Base-by-base conservation (phyloP, 2,888 invertebrate species). In the Cosmopolites sordidus region DNA sequence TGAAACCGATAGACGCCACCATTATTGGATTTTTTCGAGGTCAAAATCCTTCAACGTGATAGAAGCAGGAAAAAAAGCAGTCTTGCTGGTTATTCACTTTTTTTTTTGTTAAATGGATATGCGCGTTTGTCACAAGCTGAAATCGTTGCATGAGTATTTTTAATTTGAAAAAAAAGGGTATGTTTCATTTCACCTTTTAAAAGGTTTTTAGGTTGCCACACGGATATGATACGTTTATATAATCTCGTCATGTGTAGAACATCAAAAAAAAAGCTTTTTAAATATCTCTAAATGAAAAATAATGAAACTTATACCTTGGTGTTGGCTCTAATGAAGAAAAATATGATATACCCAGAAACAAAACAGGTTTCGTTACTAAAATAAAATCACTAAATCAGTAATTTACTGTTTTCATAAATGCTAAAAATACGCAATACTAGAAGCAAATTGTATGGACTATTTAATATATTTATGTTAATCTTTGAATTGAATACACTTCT, bases 11-110 rank as follows among this genome's bases (percentile, higher is more conserved):
- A 42, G 27, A 27, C 45, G 51, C 40, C 14, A 17, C 27, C 42
- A 42, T 45, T 51, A 46, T 45, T 51, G 45, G 46, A 46, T 45
- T 51, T 51, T 51, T 45, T 51, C 46, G 27, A 37, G 33, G 16
- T 29, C 27, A 27, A 27, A 27, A 27, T 27, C 6, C 27, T 27
- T 27, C n/a, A n/a, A n/a, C n/a, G n/a, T n/a, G n/a, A n/a, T n/a
- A n/a, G n/a, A n/a, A n/a, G n/a, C n/a, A n/a, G n/a, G n/a, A n/a
- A n/a, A n/a, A n/a, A n/a, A n/a, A n/a, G n/a, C n/a, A n/a, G n/a
- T n/a, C n/a, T n/a, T n/a, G n/a, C n/a, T n/a, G n/a, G n/a, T n/a
- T n/a, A n/a, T n/a, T n/a, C n/a, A n/a, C n/a, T n/a, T n/a, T n/a
- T n/a, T n/a, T n/a, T n/a, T n/a, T n/a, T n/a, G n/a, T n/a, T n/a